These are phyloP conservation scores for Pachyramphus minor DNA, from an alignment of 2,113 vertebrate genomes.

Conservation along the genomic window DNA sequence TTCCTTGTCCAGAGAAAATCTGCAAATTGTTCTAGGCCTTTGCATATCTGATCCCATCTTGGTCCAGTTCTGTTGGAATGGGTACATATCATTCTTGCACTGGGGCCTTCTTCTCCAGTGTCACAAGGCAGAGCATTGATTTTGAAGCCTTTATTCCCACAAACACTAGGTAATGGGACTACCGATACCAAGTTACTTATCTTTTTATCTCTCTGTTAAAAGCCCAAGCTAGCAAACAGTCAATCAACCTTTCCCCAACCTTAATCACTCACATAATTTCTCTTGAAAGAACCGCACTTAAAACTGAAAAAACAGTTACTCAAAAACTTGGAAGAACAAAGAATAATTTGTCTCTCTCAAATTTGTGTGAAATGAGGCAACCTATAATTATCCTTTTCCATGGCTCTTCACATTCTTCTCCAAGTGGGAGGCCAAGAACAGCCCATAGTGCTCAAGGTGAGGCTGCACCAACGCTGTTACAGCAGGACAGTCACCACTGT, in stretches of 20 bases:
- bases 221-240: neutral
- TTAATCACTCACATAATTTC: neutral
- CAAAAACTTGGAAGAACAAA: neutral
- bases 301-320: neutral
- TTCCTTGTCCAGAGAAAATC: neutral
- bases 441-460: neutral
- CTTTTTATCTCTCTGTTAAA: neutral
- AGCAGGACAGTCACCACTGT: neutral
- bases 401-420: neutral
- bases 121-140: neutral
- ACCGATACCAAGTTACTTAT: neutral
- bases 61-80: neutral
- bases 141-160: neutral
- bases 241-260: neutral
- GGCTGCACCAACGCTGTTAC: fast-evolving
- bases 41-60: neutral
- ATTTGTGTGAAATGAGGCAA: neutral
- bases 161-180: neutral
- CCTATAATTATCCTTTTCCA: neutral
- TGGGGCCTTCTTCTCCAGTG: neutral
- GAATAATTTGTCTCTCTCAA: neutral
- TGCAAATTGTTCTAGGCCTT: neutral
- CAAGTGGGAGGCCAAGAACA: neutral
- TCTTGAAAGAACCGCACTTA: neutral
- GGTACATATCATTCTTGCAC: neutral